These are phyloP conservation scores for Tokudaia tokunoshimensis DNA, from an alignment of 2,797 vertebrate species.

Conservation along the genomic window DNA sequence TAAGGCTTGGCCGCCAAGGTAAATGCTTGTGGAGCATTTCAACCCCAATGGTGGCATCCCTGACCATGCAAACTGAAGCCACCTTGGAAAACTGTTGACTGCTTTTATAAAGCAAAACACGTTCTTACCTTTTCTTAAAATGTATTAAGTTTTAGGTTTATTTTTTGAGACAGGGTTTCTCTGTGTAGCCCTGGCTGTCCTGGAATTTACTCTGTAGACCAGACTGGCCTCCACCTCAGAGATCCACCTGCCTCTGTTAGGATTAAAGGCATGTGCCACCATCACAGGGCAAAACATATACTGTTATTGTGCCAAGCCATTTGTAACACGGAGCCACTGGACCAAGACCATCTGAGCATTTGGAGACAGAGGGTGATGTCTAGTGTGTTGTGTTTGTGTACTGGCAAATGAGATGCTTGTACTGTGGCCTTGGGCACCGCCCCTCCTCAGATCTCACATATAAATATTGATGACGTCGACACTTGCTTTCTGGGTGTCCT, in stretches of 20 bases:
- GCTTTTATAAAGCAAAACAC: neutral
- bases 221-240: conserved; percentile 34
- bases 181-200: neutral
- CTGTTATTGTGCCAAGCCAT: neutral
- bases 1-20: neutral
- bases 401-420: conserved; percentile 10
- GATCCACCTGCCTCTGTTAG: neutral
- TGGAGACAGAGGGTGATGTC: neutral
- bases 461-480: neutral
- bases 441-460: neutral
- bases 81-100: neutral
- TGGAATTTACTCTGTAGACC: neutral
- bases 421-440: neutral
- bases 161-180: neutral
- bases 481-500: neutral
- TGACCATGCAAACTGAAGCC: neutral
- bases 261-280: neutral
- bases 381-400: neutral
- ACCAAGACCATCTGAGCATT: neutral
- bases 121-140: neutral
- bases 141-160: neutral
- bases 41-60: neutral
- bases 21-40: neutral
- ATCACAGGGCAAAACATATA: neutral
- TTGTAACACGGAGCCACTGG: accelerated